Base-by-base conservation (phyloP, 2,888 invertebrate genomes). In the Luperina nickerlii region DNA sequence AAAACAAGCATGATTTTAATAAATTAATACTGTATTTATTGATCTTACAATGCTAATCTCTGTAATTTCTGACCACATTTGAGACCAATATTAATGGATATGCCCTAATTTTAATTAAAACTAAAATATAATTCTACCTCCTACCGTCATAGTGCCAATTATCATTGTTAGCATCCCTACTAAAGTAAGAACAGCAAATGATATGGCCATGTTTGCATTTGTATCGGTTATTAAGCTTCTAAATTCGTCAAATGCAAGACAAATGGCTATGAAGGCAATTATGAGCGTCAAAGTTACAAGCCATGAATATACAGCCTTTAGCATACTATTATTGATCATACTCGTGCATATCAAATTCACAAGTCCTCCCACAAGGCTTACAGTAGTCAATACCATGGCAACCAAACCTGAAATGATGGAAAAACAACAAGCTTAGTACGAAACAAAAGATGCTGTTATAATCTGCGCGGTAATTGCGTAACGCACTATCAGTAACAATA, bases 321-420 rank as follows among this genome's bases (percentile, higher is more conserved):
- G 27, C n/a, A 78, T 42, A 20, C 0, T 70, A n/a, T 6, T 67
- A 38, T 70, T 48, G 6, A 84, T 72, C 4, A 87, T 45, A 38
- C 80, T 83, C 8, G 89, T 82, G 51, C 89, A 90, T 18, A 90
- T 24, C 3, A 94, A 88, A 68, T 93, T 92, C 42, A 91, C 20
- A 0, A 94, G 20, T 45, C 94, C 96, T 66, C 94, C 94, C 42
- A 94, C 45, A 2, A 95, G 89, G 84, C 92, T 95, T 0, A 93
- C 42, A 5, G 90, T 15, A 4, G 95, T 93, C 6, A 94, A 82
- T 11, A 94, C 9, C 89, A 95, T 83, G 11, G 95, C 94, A 20
- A 93, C 62, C 27, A 95, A 79, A 76, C 96, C 96, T 96, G 92
- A 78, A 95, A 91, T 27, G 8, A 85, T 15, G 24, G 3, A 32